A percentile compares a stretch with the other conserved stretches of the same genome.
Evolutionary conservation across 2,888 invertebrate species (phyloP).

Genomic region (Heliconius hortense): DNA sequence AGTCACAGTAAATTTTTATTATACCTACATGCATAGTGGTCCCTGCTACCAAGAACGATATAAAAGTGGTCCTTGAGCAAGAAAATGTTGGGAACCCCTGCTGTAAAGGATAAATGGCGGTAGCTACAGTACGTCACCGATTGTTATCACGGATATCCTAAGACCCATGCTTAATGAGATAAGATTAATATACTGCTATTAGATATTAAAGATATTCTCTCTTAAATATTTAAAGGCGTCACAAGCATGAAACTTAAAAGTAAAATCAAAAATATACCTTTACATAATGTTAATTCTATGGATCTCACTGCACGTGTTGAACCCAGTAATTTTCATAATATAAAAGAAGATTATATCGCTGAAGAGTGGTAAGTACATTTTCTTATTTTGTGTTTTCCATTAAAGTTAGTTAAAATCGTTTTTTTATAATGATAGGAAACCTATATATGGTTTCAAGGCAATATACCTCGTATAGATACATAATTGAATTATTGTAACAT

Average conservation of each 20-base stretch:
- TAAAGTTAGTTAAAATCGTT: too few species aligned
- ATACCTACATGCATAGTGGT: too few species aligned
- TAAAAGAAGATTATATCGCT: conserved; percentile 60
- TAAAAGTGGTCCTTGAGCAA: too few species aligned
- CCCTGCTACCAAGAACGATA: too few species aligned
- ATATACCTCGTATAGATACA: too few species aligned
- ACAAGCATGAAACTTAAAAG: conserved; percentile 25
- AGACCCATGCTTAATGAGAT: conserved; percentile 33
- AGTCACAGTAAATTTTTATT: too few species aligned
- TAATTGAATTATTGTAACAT: too few species aligned
- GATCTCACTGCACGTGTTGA: conserved; percentile 15
- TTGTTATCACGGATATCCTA: conserved; percentile 40
- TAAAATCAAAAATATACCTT: conserved; percentile 26
- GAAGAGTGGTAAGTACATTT: conserved; percentile 58
- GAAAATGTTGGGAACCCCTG: too few species aligned
- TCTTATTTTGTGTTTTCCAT: too few species aligned
- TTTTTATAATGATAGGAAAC: too few species aligned
- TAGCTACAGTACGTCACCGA: conserved; percentile 21
- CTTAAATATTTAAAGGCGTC: conserved; percentile 30
- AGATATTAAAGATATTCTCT: conserved; percentile 36
- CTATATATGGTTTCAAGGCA: too few species aligned
- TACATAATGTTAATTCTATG: conserved; percentile 9
- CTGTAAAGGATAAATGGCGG: not conserved
- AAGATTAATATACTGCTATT: conserved; percentile 36
- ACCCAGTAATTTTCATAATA: conserved; percentile 20